Conservation (phyloP, 2,888 invertebrate genomes). For the Hyalella azteca region DNA sequence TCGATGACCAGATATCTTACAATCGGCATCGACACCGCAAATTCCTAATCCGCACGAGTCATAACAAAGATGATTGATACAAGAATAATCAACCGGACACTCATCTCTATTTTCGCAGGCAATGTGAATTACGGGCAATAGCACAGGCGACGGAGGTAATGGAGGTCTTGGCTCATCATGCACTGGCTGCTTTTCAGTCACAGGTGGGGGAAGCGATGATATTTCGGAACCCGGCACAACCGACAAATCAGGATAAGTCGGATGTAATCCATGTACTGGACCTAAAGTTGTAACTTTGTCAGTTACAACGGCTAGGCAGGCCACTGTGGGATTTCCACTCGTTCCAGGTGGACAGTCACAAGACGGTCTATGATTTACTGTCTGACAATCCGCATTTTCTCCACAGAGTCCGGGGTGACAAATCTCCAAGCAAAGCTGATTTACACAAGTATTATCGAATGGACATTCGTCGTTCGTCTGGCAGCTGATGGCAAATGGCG, state of each 20-base stretch:
- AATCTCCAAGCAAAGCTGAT: constrained; percentile 53
- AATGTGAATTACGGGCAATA: constrained; percentile 42
- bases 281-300: constrained; percentile 69
- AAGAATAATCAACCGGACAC: constrained; percentile 78
- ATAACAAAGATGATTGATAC: constrained; percentile 75
- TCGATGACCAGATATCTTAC: constrained; percentile 79
- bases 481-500: constrained; percentile 47
- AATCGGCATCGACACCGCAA: constrained; percentile 80
- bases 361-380: constrained; percentile 81
- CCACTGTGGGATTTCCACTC: constrained; percentile 62
- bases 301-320: constrained; percentile 13
- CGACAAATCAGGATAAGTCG: constrained; percentile 57
- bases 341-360: constrained; percentile 67
- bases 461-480: constrained; percentile 50
- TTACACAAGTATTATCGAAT: constrained; percentile 59
- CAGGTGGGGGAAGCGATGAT: constrained; percentile 72
- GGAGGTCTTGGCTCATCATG: not conserved
- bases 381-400: constrained; percentile 66
- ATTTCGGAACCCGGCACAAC: constrained; percentile 32
- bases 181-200: constrained; percentile 73
- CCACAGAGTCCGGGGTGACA: constrained; percentile 60
- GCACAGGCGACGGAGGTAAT: constrained; percentile 3
- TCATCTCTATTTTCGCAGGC: constrained; percentile 64
- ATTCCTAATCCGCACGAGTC: constrained; percentile 72
- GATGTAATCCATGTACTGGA: constrained; percentile 40